Conservation (phyloP, 1,140 invertebrate genomes). For the Schlechtendalia chinensis region DNA sequence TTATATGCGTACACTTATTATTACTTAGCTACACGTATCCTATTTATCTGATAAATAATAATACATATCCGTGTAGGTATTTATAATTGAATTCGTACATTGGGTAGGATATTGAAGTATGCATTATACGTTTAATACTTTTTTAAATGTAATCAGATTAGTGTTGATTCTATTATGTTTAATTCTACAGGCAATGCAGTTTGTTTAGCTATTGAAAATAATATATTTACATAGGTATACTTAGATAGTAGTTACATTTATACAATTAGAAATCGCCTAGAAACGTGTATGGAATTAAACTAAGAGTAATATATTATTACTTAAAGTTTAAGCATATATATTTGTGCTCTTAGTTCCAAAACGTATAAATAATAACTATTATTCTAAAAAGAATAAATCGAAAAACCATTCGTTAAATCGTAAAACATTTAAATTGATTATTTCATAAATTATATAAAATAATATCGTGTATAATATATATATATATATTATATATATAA, state of each 20-base stretch:
- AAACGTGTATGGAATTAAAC: too few species aligned
- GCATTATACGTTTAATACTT: background rate
- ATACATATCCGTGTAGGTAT: background rate
- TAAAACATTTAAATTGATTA: too few species aligned
- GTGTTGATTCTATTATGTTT: background rate
- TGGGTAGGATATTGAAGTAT: background rate
- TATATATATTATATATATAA: too few species aligned
- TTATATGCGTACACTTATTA: background rate
- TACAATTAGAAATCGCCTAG: background rate
- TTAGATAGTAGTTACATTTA: background rate
- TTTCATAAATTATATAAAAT: too few species aligned
- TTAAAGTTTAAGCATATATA: too few species aligned
- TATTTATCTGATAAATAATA: background rate
- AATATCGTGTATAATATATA: too few species aligned
- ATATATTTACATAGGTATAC: background rate
- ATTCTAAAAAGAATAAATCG: too few species aligned
- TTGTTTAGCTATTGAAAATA: background rate
- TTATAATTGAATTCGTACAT: conserved; percentile 8
- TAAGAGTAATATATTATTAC: too few species aligned
- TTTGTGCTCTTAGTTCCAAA: too few species aligned
- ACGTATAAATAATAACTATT: too few species aligned
- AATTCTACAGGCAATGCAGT: background rate
- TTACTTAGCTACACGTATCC: background rate
- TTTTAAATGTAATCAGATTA: background rate
- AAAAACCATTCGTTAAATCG: too few species aligned